phyloP scores from a whole-genome alignment of 2,888 invertebrate species.

The Plusia festucae region DNA sequence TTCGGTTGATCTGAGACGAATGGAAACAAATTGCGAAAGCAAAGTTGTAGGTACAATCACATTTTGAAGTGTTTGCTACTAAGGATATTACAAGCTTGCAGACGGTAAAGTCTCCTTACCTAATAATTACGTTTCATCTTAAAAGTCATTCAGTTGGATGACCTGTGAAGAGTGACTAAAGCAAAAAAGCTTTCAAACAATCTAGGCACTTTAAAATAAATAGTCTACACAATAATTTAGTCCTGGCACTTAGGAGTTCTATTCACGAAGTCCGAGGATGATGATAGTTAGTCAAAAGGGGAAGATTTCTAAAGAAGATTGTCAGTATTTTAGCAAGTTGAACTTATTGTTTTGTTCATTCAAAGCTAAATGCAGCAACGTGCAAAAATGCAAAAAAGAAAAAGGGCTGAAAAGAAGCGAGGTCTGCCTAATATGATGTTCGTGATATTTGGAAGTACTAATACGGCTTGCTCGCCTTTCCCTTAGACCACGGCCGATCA shows the following conservation, averaged over 20 bases:
- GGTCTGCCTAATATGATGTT: background rate
- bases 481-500: conserved; percentile 64
- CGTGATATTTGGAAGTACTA: background rate
- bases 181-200: conserved; percentile 7
- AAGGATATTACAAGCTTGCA: background rate
- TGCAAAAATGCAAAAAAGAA: background rate
- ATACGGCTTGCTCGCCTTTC: conserved; percentile 31
- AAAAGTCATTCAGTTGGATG: conserved; percentile 1
- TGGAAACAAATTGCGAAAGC: too few species aligned
- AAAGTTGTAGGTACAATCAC: too few species aligned
- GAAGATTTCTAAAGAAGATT: background rate
- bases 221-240: conserved; percentile 2
- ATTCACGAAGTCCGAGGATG: background rate
- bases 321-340: background rate
- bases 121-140: background rate
- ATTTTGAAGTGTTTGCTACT: background rate
- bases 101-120: background rate
- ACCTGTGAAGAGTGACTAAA: background rate
- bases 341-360: background rate
- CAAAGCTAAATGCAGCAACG: background rate
- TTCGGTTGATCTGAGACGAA: too few species aligned
- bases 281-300: background rate
- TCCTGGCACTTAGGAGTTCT: conserved; percentile 2
- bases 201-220: conserved; percentile 1
- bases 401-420: background rate